These are phyloP conservation scores for Chaetorhynchus papuensis DNA, from an alignment of 2,113 vertebrate species.

Conservation along the genomic window DNA sequence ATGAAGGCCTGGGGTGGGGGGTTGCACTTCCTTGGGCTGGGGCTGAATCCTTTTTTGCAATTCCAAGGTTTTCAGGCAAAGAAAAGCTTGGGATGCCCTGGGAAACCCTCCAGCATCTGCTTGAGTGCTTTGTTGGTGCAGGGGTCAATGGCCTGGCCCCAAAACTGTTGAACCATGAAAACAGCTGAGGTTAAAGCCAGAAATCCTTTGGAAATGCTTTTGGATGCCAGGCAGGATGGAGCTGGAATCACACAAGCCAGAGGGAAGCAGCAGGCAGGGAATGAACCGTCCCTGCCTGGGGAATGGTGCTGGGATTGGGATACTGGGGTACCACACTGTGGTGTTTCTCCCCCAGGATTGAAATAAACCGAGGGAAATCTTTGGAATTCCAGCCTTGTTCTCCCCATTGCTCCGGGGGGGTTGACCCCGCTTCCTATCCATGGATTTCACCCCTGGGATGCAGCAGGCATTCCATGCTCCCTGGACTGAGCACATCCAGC, in stretches of 20 bases:
- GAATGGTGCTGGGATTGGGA: neutral
- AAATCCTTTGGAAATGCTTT: neutral
- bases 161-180: neutral
- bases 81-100: neutral
- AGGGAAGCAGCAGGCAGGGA: neutral
- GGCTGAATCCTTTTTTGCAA: neutral
- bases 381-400: neutral
- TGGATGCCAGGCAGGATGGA: neutral
- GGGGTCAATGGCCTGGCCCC: neutral
- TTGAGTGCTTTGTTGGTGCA: neutral
- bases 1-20: neutral
- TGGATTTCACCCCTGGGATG: neutral
- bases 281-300: neutral
- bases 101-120: neutral
- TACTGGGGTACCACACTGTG: fast-evolving
- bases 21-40: neutral
- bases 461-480: fast-evolving
- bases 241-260: neutral
- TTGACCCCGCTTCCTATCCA: fast-evolving
- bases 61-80: neutral
- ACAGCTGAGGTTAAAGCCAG: neutral
- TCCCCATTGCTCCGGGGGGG: neutral
- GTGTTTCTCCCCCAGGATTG: fast-evolving
- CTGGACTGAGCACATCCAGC: neutral
- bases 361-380: neutral